These are phyloP conservation scores for Procavia capensis DNA, from an alignment of 2,113 vertebrate genomes.

Conservation along the genomic window DNA sequence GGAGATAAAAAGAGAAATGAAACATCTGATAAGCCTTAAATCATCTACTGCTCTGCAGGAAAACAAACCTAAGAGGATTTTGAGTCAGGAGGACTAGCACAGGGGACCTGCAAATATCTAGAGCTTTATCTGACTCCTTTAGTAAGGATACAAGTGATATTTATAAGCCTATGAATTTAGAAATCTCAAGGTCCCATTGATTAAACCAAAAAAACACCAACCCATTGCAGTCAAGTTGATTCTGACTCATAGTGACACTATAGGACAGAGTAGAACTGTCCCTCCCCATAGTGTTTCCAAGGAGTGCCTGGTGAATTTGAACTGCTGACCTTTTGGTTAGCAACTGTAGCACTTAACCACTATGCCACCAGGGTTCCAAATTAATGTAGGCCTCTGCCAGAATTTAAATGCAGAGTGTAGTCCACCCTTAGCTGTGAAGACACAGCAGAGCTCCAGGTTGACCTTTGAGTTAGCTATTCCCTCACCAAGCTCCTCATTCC, in stretches of 20 bases:
- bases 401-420: neutral
- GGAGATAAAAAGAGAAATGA: constrained; percentile 48
- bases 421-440: neutral
- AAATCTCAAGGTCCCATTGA: neutral
- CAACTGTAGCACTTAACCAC: no score
- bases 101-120: neutral
- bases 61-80: constrained; percentile 26
- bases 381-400: neutral
- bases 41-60: constrained; percentile 23
- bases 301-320: no score
- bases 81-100: neutral
- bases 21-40: constrained; percentile 50
- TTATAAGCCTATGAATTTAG: constrained; percentile 45
- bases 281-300: no score
- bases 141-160: constrained; percentile 23
- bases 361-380: neutral
- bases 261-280: no score
- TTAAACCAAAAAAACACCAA: no score
- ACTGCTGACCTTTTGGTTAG: no score
- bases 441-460: neutral
- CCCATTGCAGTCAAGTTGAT: no score
- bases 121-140: constrained; percentile 37
- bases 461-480: neutral
- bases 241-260: no score
- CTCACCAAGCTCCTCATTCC: no score